Evolutionary conservation across 2,888 invertebrate species (phyloP), one percentile per base, ranked within the genome.

Genomic region (Tinea pellionella): DNA sequence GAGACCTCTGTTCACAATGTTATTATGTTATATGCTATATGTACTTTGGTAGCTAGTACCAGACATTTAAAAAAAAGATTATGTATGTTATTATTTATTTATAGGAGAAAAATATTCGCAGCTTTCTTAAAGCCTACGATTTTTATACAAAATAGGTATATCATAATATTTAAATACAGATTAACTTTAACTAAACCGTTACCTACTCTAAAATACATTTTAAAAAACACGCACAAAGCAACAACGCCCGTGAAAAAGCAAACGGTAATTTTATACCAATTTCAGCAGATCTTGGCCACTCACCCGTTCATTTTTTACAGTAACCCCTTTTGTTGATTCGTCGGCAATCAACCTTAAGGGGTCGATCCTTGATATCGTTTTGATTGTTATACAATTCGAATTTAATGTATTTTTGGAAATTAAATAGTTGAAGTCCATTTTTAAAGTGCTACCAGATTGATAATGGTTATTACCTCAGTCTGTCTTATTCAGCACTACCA

Each of bases 241-340:
- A 47, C 47, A 15, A 16, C 8, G 16, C 47, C n/a, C 47, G 47
- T 47, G 47, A 47, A 47, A 47, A 47, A 47, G 15, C 13, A 47
- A 47, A 47, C 47, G 47, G 47, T 47, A 47, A 47, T 47, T 47
- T 47, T 47, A 47, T 47, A 47, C 3, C 47, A 15, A 47, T 47
- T 47, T 47, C 47, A 16, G 47, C 47, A 9, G 47, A 47, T 47
- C 47, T 47, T 37, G 13, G 13, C 15, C 47, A 47, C 16, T 47
- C 16, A 15, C 2, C 47, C 16, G 47, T 15, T 16, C 15, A 47
- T 47, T 47, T 53, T 53, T 53, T 18, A 53, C 53, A 53, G 53
- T 53, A 53, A 53, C 19, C 53, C 53, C 53, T 53, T 53, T 47
- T 47, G 47, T 47, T 18, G 24, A 19, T 53, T 53, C n/a, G 53